A percentile compares a stretch with the other conserved stretches of the same genome.
Evolutionary conservation across 2,113 vertebrate genomes (phyloP).

Genomic region (Vireo altiloquus): DNA sequence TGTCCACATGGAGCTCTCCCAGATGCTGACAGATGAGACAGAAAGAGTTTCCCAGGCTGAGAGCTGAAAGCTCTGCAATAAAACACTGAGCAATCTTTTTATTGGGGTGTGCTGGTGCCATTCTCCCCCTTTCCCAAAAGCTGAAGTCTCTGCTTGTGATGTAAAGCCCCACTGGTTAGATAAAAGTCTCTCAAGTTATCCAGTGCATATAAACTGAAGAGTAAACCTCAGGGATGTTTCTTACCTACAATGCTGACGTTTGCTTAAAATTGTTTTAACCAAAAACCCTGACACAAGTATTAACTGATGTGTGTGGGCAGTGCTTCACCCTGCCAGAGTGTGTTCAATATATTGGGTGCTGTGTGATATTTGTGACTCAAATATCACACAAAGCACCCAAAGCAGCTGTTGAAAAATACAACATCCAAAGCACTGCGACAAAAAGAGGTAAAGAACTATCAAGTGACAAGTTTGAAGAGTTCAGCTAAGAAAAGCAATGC

Average conservation of each 20-base stretch:
- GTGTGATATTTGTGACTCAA: too few relatives aligned
- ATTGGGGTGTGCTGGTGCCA: not conserved
- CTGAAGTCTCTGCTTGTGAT: not conserved
- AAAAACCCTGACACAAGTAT: not conserved
- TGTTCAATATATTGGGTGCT: too few relatives aligned
- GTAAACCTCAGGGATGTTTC: not conserved
- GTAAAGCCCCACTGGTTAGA: not conserved
- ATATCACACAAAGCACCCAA: not conserved
- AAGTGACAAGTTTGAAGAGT: not conserved
- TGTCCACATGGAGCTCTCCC: not conserved
- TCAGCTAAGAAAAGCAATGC: conserved; percentile 24
- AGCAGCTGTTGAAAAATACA: not conserved
- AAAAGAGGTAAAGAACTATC: not conserved
- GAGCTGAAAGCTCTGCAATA: not conserved
- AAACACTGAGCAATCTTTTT: not conserved
- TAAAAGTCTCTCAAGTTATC: not conserved
- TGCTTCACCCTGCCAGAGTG: not conserved
- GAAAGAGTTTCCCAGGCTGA: not conserved
- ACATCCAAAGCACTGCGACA: not conserved
- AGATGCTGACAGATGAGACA: not conserved
- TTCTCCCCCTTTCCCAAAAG: not conserved
- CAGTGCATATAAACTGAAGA: not conserved
- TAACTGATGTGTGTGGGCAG: not conserved
- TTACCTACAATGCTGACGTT: not conserved
- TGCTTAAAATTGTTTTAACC: not conserved